Conservation (phyloP, 92 coral and sea anemone species). For the Porites lobata region DNA sequence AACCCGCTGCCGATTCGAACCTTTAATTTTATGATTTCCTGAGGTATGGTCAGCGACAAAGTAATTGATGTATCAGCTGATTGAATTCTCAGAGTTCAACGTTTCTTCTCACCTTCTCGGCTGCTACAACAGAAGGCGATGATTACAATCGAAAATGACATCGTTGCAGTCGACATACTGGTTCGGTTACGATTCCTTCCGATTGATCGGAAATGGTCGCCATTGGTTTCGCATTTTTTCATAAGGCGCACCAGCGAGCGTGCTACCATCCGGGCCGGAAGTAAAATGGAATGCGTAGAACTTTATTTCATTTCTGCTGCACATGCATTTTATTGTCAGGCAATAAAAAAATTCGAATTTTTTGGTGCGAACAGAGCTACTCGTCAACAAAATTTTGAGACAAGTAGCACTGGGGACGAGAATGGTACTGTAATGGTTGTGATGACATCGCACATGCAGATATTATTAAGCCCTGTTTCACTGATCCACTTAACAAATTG, state of each 20-base stretch:
- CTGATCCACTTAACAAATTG: no score
- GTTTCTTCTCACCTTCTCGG: background rate
- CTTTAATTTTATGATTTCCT: background rate
- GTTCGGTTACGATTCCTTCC: background rate
- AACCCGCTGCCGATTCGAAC: no score
- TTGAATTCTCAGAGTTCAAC: background rate
- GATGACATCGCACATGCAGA: no score
- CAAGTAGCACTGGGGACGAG: constrained; percentile 9
- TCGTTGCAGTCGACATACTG: background rate
- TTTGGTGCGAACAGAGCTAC: background rate
- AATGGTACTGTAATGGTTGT: background rate
- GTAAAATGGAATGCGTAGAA: no score
- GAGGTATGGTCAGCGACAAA: background rate
- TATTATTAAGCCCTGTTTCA: no score
- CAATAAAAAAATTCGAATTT: constrained; percentile 7
- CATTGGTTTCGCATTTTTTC: background rate
- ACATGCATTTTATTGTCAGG: background rate
- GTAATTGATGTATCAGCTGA: background rate
- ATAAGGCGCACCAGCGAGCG: background rate
- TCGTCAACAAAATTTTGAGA: background rate
- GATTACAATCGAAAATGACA: background rate
- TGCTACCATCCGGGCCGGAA: background rate
- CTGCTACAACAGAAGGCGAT: background rate
- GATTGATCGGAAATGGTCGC: background rate
- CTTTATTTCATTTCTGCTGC: no score